Conservation (phyloP, 2,888 invertebrate genomes). For the Ormia ochracea region DNA sequence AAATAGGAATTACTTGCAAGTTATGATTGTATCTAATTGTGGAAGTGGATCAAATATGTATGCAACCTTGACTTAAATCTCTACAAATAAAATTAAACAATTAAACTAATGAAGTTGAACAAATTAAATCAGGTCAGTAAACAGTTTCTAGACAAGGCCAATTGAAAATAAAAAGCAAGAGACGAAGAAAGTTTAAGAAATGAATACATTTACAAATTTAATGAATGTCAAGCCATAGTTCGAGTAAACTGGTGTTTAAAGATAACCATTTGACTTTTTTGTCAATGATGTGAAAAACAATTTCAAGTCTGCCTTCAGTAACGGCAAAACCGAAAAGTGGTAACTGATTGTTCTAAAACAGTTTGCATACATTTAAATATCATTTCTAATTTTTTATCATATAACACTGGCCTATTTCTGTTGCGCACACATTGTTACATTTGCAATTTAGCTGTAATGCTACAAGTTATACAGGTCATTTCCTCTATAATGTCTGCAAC, state of each 20-base stretch:
- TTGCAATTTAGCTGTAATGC: slow-evolving; percentile 15
- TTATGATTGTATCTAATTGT: neutral
- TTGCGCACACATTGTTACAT: neutral
- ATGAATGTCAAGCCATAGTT: no score
- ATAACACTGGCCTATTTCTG: neutral
- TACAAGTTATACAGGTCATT: slow-evolving; percentile 5
- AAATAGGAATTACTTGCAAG: slow-evolving; percentile 16
- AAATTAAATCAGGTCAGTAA: neutral
- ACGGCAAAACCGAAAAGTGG: no score
- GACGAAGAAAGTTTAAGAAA: no score
- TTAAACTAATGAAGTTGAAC: neutral
- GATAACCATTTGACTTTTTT: no score
- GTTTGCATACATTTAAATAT: no score
- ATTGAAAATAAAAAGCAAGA: neutral
- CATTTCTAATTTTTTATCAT: no score
- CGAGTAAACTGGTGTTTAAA: no score
- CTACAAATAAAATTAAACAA: neutral
- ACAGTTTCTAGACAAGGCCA: neutral
- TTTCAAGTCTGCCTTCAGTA: no score
- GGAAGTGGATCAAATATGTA: slow-evolving; percentile 16
- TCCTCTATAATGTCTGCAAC: neutral
- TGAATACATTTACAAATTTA: no score
- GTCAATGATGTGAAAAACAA: no score
- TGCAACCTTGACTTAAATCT: slow-evolving; percentile 48
- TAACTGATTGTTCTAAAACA: no score